These are phyloP conservation scores for Mohoua ochrocephala DNA, from an alignment of 2,113 vertebrate species.

Conservation along the genomic window DNA sequence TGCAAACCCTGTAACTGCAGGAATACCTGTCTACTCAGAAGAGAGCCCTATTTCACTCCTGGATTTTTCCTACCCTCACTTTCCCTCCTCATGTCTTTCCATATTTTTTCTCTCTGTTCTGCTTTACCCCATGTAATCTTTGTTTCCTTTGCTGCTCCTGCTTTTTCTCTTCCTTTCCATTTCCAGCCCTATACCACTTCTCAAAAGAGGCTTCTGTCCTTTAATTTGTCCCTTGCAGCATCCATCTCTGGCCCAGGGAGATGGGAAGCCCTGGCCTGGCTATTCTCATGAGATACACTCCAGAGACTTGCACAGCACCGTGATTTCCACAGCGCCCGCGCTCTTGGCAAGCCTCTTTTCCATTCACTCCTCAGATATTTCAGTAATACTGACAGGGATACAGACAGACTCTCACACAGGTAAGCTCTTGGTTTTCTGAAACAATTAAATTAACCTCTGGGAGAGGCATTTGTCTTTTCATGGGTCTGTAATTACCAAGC, in stretches of 20 bases:
- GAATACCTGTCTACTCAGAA: neutral
- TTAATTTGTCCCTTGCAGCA: neutral
- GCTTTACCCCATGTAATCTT: neutral
- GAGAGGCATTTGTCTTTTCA: neutral
- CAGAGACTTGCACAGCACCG: neutral
- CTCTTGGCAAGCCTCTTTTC: neutral
- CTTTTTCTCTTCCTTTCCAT: neutral
- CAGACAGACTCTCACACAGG: neutral
- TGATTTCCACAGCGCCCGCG: accelerated
- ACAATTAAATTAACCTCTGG: neutral
- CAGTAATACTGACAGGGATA: neutral
- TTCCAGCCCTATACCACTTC: neutral
- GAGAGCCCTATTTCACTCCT: neutral
- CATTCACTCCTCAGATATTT: neutral
- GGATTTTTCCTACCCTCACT: neutral
- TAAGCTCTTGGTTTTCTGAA: conserved; percentile 3
- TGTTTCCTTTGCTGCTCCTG: neutral
- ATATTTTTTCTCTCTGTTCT: neutral
- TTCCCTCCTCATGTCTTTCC: neutral
- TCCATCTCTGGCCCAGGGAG: neutral
- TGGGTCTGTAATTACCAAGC: conserved; percentile 44
- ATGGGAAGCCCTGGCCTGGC: neutral
- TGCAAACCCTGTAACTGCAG: neutral
- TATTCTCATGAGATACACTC: neutral
- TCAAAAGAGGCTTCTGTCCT: neutral